Evolutionary conservation across 2,888 invertebrate genomes (phyloP), one percentile per base, ranked within the genome.

Genomic region (Agriopis marginaria): DNA sequence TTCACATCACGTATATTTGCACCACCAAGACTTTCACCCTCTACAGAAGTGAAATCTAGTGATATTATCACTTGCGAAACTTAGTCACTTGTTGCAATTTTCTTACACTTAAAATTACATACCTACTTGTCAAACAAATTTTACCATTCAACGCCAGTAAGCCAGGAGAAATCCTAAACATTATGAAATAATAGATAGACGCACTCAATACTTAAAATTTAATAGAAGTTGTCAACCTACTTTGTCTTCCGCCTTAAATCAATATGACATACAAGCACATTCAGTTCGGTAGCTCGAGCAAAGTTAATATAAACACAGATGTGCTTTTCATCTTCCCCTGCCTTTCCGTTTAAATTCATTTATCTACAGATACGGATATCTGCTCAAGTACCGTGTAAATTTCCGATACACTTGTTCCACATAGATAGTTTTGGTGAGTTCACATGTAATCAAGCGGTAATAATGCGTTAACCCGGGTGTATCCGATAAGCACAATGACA

Each of bases 331-430:
- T 66, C 66, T 66, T 70, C 42, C 66, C 66, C 63, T 63, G 65
- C 54, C 54, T 39, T 56, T 65, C 65, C 66, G 66, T 62, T 65
- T 40, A 69, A 69, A 62, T 64, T 64, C 59, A 40, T 14, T 59
- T 59, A 70, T 64, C 62, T 61, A 69, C 58, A 58, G 42, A 50
- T 58, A 49, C 55, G 53, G 75, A 74, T 81, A 85, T 83, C 80
- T 79, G 82, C 75, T 81, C 81, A 74, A 75, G 79, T 80, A 74
- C 81, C 82, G 85, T 88, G 86, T 88, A 89, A 86, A 86, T 90
- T 89, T 89, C 89, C 89, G 77, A 87, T 86, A 87, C 85, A 88
- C 83, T 87, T 81, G 81, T 75, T 75, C 71, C 67, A 65, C 68
- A 32, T 32, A 77, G 81, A 86, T 86, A 86, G 86, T 86, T 87